These are phyloP conservation scores for Mus pahari DNA, from an alignment of 2,113 vertebrate species.

Conservation along the genomic window DNA sequence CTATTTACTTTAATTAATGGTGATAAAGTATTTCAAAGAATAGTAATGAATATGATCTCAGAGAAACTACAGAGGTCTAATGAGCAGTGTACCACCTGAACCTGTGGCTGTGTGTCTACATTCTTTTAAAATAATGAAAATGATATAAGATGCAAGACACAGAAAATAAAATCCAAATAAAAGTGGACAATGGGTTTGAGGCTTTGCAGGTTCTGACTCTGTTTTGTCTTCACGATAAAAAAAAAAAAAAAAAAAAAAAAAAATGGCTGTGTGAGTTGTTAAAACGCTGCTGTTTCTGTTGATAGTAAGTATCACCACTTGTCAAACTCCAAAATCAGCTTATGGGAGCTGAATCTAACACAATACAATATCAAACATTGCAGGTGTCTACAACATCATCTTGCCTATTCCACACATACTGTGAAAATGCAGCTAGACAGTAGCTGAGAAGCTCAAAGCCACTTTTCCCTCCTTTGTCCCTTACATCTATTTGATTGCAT, in stretches of 20 bases:
- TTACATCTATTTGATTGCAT: neutral
- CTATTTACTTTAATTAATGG: neutral
- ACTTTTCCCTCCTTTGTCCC: neutral
- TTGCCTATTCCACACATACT: neutral
- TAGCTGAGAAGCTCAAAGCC: neutral
- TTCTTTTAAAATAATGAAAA: neutral
- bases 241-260: conserved; percentile 48
- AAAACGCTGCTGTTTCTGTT: conserved; percentile 11
- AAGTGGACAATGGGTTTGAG: neutral
- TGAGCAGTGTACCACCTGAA: neutral
- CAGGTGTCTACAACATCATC: neutral
- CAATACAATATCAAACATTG: neutral
- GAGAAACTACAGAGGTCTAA: neutral
- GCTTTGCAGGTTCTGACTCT: neutral
- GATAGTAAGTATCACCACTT: neutral
- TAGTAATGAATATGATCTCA: neutral
- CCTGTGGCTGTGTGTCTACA: neutral
- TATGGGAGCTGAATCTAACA: neutral
- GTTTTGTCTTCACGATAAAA: neutral
- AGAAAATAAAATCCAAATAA: neutral
- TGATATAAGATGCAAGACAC: neutral
- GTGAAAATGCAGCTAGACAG: neutral
- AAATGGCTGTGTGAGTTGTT: neutral
- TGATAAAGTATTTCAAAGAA: neutral
- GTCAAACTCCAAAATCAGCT: neutral